These are phyloP conservation scores for Anthopleura sola DNA, from an alignment of 64 coral and sea anemone species.

Conservation along the genomic window DNA sequence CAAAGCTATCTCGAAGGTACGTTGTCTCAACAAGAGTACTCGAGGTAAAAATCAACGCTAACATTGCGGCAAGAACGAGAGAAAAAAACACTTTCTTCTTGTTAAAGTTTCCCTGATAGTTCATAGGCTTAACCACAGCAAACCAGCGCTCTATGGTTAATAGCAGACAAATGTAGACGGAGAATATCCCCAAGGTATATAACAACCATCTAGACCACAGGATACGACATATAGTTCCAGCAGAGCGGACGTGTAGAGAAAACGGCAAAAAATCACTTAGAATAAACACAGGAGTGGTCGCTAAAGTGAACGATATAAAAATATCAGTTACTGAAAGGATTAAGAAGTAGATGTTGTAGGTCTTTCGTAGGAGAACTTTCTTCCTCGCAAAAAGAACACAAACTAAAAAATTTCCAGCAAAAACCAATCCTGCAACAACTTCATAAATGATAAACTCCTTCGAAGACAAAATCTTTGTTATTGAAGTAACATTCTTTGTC, in stretches of 20 bases:
- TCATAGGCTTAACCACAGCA: slow-evolving; percentile 51
- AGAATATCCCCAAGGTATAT: slow-evolving; percentile 25
- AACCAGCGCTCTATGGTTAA: slow-evolving; percentile 54
- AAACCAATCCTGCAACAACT: slow-evolving; percentile 22
- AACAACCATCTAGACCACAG: slow-evolving; percentile 46
- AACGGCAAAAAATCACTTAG: slow-evolving; percentile 14
- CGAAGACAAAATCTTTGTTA: not conserved
- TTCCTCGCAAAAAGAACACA: slow-evolving; percentile 44
- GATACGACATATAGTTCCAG: not conserved
- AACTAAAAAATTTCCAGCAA: slow-evolving; percentile 42
- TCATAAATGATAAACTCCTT: not conserved
- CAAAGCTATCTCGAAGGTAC: not conserved
- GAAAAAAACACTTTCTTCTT: slow-evolving; percentile 24
- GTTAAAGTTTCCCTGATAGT: slow-evolving; percentile 23
- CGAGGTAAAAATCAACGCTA: slow-evolving; percentile 1
- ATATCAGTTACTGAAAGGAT: slow-evolving; percentile 33
- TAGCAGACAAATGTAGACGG: slow-evolving; percentile 48
- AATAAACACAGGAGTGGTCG: not conserved
- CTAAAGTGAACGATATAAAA: not conserved
- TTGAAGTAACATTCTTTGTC: not conserved
- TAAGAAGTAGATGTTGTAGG: slow-evolving; percentile 43
- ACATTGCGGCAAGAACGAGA: not conserved
- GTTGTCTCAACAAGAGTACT: slow-evolving; percentile 16
- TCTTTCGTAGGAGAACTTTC: slow-evolving; percentile 41
- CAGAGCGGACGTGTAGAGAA: not conserved